Conservation (phyloP, 2,888 invertebrate genomes). For the Mayetiola destructor region DNA sequence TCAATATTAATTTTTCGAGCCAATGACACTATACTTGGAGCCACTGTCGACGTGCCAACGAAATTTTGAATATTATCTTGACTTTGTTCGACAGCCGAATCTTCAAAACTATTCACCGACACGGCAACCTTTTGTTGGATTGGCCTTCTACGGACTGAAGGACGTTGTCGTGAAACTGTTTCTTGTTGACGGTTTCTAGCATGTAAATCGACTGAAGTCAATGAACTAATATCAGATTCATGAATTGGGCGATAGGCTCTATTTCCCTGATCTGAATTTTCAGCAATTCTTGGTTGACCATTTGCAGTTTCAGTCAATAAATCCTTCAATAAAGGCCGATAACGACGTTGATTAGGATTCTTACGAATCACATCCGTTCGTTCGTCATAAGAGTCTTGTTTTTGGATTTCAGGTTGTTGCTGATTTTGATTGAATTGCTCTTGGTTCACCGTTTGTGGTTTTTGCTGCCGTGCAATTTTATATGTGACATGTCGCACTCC, state of each 20-base stretch:
- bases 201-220: slow-evolving; percentile 14
- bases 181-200: not conserved
- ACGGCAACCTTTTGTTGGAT: not conserved
- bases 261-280: not conserved
- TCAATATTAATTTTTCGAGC: slow-evolving; percentile 2
- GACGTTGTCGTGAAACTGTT: not conserved
- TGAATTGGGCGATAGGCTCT: slow-evolving; percentile 9
- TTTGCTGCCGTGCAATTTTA: not conserved
- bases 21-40: not conserved
- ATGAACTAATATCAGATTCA: slow-evolving; percentile 14
- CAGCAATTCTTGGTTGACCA: not conserved
- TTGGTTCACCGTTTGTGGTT: not conserved
- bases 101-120: not conserved
- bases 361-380: not conserved
- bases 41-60: not conserved
- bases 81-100: not conserved
- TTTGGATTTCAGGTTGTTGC: not conserved
- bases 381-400: too few species aligned
- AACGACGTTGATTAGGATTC: not conserved
- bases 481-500: not conserved
- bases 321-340: slow-evolving; percentile 11
- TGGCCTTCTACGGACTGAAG: not conserved
- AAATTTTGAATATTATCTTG: not conserved
- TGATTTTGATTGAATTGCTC: not conserved
- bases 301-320: slow-evolving; percentile 1